Evolutionary conservation across 2,113 vertebrate species (phyloP).

Genomic region (Amblyornis subalaris): DNA sequence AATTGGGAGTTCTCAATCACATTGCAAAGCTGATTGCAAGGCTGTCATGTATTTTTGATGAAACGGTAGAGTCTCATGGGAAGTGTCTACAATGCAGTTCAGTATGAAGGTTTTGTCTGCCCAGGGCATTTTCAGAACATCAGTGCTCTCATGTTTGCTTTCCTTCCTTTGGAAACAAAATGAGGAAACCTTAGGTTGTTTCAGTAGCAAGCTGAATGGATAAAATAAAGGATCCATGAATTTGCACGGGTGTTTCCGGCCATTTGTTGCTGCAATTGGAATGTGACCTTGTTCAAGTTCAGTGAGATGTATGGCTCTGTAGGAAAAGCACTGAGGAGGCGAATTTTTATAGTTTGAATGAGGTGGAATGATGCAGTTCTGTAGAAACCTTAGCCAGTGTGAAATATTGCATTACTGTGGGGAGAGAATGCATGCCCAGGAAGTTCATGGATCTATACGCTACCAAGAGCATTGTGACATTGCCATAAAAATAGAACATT

Average conservation of each 20-base stretch:
- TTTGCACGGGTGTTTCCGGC: not conserved
- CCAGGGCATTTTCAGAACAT: not conserved
- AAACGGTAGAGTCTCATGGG: not conserved
- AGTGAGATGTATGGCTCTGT: not conserved
- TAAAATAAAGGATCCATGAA: not conserved
- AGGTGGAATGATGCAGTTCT: not conserved
- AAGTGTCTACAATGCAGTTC: not conserved
- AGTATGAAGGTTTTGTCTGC: not conserved
- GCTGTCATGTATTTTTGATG: not conserved
- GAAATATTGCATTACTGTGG: not conserved
- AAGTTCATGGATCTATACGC: accelerated
- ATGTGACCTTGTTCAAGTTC: not conserved
- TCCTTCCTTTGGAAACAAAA: not conserved
- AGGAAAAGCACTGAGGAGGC: not conserved
- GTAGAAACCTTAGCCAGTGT: not conserved
- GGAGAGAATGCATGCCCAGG: not conserved
- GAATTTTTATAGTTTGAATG: not conserved
- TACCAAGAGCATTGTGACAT: not conserved
- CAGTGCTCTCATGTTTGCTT: not conserved
- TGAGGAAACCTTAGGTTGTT: not conserved
- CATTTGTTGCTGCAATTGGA: not conserved
- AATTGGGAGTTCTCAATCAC: not conserved
- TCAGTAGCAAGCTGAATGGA: not conserved
- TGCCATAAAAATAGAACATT: not conserved
- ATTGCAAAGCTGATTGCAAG: not conserved